Evolutionary conservation across 2,888 invertebrate genomes (phyloP).

Genomic region (Tenodera sinensis): DNA sequence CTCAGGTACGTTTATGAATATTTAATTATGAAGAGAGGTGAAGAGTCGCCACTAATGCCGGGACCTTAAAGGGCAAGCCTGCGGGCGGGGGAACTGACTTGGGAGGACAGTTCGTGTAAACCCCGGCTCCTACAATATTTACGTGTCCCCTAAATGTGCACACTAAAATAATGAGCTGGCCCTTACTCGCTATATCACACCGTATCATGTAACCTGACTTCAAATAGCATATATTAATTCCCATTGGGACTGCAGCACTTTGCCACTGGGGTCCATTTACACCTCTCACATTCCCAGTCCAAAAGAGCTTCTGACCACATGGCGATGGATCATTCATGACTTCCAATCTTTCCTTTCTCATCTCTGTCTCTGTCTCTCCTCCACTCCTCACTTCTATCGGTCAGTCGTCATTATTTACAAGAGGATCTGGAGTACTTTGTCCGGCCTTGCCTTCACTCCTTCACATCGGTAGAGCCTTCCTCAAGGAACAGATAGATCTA

Average conservation of each 20-base stretch:
- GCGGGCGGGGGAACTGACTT: not conserved
- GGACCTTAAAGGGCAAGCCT: not conserved
- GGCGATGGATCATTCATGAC: not conserved
- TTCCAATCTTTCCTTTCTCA: not conserved
- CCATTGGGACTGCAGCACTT: not conserved
- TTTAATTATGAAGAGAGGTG: not conserved
- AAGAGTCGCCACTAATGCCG: not conserved
- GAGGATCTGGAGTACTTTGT: no score
- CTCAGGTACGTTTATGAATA: not conserved
- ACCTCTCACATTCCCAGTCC: not conserved
- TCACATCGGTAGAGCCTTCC: no score
- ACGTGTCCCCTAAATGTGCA: not conserved
- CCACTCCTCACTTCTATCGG: no score
- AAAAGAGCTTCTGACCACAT: not conserved
- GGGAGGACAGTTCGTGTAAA: not conserved
- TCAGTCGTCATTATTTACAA: no score
- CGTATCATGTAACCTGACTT: not conserved
- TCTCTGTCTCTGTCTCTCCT: no score
- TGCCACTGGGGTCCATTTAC: not conserved
- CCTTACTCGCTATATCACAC: not conserved
- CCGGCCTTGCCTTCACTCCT: no score
- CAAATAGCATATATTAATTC: conserved; percentile 15
- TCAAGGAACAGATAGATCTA: no score
- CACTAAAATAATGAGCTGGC: not conserved
- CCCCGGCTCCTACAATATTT: not conserved